Base-by-base conservation (phyloP, 2,797 vertebrate species). In the Poliocrania exsul region DNA sequence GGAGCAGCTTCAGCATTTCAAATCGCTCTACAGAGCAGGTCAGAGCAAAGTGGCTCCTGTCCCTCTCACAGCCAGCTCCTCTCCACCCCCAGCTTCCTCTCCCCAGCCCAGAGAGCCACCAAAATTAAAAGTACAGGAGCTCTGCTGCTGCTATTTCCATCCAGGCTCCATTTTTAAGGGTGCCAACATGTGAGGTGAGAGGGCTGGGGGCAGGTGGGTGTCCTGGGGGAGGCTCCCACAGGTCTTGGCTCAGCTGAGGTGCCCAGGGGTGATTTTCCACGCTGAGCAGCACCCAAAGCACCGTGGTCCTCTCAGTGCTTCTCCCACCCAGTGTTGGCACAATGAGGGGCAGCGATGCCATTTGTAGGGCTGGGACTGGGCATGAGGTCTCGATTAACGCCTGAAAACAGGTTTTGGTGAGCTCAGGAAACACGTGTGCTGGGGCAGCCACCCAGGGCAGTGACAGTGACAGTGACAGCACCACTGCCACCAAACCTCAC, bases 11-110 rank as follows among this genome's bases (percentile, higher is more conserved):
- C 38, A 81, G 24, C 1, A 0, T 42, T 87, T 94, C 5, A 4
- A 35, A 24, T 46, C 11, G 0, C 37, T 49, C 60, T 25, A 12
- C 56, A 33, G 81, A 81, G 47, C 3, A 0, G 16, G 80, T 86
- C 87, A 77, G n/a, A 88, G 77, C 26, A 71, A 72, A 90, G 93
- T 26, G 74, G 57, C 74, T 95, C 83, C 54, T 88, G 83, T 61
- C 46, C 77, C 81, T 90, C 79, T 66, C 57, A 66, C 62, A 96
- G 54, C 38, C 11, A 7, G 73, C 65, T 90, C 83, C 91, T 84
- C 88, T 65, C 91, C 90, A 81, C 93, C 90, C 90, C 73, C 92
- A 10, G 57, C 66, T 96, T 95, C 95, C 95, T 93, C 95, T 81
- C 83, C 81, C 70, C 62, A 17, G 62, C 80, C 82, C 92, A 44